Base-by-base conservation (phyloP, 2,888 invertebrate species). In the Ecdyonurus torrentis region DNA sequence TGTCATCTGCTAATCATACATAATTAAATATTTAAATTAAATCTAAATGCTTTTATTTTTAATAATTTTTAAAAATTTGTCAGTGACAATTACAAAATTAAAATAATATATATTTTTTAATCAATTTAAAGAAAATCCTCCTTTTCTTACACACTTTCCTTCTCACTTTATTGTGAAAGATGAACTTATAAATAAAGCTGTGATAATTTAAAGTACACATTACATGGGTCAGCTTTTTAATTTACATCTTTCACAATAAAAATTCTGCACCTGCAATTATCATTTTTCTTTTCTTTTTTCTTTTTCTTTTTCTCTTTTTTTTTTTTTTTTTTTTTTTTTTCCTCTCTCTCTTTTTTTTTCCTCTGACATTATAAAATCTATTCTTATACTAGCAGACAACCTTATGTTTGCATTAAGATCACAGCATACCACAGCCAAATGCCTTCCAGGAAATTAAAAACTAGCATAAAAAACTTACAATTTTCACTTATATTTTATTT, bases 281-380 rank as follows among this genome's bases (percentile, higher is more conserved):
- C n/a, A n/a, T n/a, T n/a, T n/a, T n/a, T n/a, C n/a, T n/a, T n/a
- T n/a, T n/a, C n/a, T n/a, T n/a, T n/a, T n/a, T n/a, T n/a, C n/a
- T n/a, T n/a, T n/a, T n/a, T n/a, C n/a, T n/a, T n/a, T n/a, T n/a
- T n/a, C n/a, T n/a, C n/a, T n/a, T n/a, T 53, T 52, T 52, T n/a
- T 52, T 52, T 15, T 52, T 53, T 53, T 20, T 10, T 10, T 52
- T 18, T 20, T 53, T 22, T 20, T 19, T 23, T 63, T 64, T 66
- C 63, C 63, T 20, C 58, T 53, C 60, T 63, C 50, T 58, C 19
- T 18, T 55, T 50, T 60, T 37, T 50, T 63, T 64, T 61, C 20
- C 63, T 62, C 64, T 63, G 64, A 64, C 59, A 37, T 37, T 37
- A 37, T 37, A 37, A 37, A 37, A 37, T 37, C 37, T 37, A 37